A percentile compares a stretch with the other conserved stretches of the same genome.
These are phyloP conservation scores for Dendrocopos noguchii DNA, from an alignment of 2,113 vertebrate genomes.

Conservation along the genomic window DNA sequence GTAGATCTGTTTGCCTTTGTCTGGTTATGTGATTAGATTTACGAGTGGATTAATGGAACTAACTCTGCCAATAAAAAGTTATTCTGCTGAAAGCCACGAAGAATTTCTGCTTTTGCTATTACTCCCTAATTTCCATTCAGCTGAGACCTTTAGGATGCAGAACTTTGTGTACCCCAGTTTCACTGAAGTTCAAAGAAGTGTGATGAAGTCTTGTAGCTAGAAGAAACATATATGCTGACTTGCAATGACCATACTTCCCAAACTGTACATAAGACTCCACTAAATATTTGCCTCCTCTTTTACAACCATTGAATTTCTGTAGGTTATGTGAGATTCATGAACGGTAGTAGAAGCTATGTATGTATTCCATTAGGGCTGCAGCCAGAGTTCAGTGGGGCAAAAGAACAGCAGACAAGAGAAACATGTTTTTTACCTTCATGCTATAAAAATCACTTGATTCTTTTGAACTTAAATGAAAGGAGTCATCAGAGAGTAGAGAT, in stretches of 20 bases:
- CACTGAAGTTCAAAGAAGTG: neutral
- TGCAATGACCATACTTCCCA: neutral
- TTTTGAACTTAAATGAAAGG: neutral
- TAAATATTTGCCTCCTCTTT: neutral
- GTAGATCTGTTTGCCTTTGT: neutral
- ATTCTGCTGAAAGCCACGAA: neutral
- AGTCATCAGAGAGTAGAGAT: neutral
- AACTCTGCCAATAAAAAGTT: neutral
- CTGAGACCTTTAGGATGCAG: neutral
- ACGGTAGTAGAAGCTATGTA: neutral
- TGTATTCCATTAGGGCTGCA: neutral
- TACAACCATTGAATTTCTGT: neutral
- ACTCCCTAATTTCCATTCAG: neutral
- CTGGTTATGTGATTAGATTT: neutral
- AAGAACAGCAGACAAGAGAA: neutral
- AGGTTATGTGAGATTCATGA: neutral
- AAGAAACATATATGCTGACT: neutral
- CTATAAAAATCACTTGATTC: neutral
- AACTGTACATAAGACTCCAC: neutral
- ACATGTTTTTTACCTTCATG: neutral
- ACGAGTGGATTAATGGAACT: neutral
- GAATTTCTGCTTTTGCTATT: neutral
- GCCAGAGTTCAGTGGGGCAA: neutral
- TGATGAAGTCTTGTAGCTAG: neutral
- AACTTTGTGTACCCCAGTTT: neutral